Base-by-base conservation (phyloP, 1,140 invertebrate species). In the Drosophila novamexicana region DNA sequence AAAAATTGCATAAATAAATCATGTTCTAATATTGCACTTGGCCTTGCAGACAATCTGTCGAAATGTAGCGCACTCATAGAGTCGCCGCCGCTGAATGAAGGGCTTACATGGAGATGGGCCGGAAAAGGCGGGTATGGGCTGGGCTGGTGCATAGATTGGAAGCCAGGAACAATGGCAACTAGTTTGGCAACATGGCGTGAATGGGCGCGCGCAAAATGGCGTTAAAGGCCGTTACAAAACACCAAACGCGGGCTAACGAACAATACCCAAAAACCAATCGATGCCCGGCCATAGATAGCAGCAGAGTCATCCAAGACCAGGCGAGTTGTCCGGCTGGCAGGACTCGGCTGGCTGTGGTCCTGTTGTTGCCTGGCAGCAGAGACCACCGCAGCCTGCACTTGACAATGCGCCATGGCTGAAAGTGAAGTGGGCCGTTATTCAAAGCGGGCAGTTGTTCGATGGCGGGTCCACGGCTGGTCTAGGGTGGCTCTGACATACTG, bases 1-100 rank as follows among this genome's bases (percentile, higher is more conserved):
- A 89, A 89, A 91, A 91, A 91, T 91, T 91, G 89, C 89, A 91
- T 91, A 91, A 90, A 91, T 91, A 91, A 91, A 91, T 91, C 89
- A 91, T 91, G 85, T 79, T 85, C 88, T 91, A 91, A 91, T 91
- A 84, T 91, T 91, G 79, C 89, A 91, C 79, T 91, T 85, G 89
- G 75, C 78, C 80, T 91, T 79, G 80, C 80, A 78, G 71, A 88
- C 78, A 79, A 88, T 88, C 84, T 89, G 84, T 88, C 84, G 84
- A 79, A 82, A 80, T 67, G 79, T 52, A 18, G 54, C 10, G 37
- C 75, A 69, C 65, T 77, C 74, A 77, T 72, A 58, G 56, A 75
- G 6, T n/a, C 12, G 6, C 8, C 2, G 49, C 12, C 1, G 22
- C 22, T 29, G 22, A 29, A 29, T 29, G 22, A 29, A 29, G 22